Percentiles rank a stretch among this genome's conserved stretches.
These are phyloP conservation scores for Epinotia nisella DNA, from an alignment of 2,888 invertebrate genomes.

Conservation along the genomic window DNA sequence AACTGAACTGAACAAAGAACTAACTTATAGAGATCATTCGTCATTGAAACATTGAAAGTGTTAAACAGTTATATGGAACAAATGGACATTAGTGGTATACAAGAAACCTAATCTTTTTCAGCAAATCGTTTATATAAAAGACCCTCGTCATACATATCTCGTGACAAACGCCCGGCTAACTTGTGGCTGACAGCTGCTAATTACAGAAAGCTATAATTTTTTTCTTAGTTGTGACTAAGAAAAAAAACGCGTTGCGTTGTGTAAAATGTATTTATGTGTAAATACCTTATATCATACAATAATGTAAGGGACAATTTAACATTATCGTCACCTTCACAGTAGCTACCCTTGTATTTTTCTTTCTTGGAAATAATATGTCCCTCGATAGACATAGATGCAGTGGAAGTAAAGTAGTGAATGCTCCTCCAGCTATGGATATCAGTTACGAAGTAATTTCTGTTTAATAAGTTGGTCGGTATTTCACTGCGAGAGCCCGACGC, in stretches of 20 bases:
- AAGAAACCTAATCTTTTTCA: constrained; percentile 30
- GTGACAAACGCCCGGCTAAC: constrained; percentile 38
- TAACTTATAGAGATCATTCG: background rate
- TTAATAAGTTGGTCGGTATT: constrained; percentile 35
- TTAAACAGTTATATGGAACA: background rate
- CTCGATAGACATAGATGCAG: background rate
- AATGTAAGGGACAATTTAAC: background rate
- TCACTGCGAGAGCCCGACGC: constrained; percentile 11
- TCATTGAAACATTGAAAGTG: background rate
- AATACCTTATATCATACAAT: background rate
- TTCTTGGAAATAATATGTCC: background rate
- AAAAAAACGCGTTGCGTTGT: too few species aligned
- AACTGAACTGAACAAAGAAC: background rate
- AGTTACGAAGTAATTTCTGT: constrained; percentile 40
- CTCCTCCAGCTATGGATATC: constrained; percentile 36
- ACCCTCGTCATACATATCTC: constrained; percentile 37
- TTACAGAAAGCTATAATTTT: constrained; percentile 34
- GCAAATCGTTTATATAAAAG: constrained; percentile 29
- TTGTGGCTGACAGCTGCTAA: constrained; percentile 49
- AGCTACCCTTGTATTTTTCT: background rate
- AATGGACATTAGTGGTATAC: background rate
- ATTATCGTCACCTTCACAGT: background rate
- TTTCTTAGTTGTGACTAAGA: too few species aligned
- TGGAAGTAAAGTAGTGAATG: constrained; percentile 13
- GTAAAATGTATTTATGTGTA: too few species aligned